Percentiles rank a stretch among this genome's conserved stretches.
These are phyloP conservation scores for Spinibarbus caldwelli DNA, from an alignment of 2,797 vertebrate genomes.

Conservation along the genomic window DNA sequence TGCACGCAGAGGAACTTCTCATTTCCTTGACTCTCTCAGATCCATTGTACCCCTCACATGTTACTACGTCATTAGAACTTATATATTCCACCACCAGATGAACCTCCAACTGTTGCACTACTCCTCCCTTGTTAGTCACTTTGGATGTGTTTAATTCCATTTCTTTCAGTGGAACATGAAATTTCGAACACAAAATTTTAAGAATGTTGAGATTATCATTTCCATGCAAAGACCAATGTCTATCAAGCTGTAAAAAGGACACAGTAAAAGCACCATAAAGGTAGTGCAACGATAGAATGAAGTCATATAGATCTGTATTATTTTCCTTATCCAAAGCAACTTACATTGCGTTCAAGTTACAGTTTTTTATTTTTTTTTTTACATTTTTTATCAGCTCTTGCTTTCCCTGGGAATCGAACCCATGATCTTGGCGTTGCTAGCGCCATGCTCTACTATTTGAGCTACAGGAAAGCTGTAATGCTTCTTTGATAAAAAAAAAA, in stretches of 20 bases:
- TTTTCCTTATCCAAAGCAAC: no score
- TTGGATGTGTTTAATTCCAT: neutral
- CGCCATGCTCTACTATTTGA: no score
- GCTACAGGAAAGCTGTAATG: no score
- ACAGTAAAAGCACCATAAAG: neutral
- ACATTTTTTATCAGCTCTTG: no score
- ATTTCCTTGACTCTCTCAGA: slow-evolving; percentile 26
- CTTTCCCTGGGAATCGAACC: no score
- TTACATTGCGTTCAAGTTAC: no score
- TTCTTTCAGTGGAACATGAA: neutral
- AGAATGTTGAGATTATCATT: neutral
- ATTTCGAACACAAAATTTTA: neutral
- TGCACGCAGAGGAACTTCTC: slow-evolving; percentile 34
- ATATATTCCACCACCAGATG: slow-evolving; percentile 5
- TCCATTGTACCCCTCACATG: slow-evolving; percentile 32
- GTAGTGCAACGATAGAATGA: neutral
- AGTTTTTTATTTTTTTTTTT: no score
- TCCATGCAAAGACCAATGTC: neutral
- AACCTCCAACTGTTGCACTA: neutral
- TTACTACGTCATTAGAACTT: slow-evolving; percentile 28
- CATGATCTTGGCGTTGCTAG: no score
- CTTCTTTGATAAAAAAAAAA: no score
- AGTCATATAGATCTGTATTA: neutral
- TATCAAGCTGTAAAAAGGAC: neutral
- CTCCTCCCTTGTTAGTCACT: neutral